Base-by-base conservation (phyloP, 2,888 invertebrate species). In the Lymantria dispar region DNA sequence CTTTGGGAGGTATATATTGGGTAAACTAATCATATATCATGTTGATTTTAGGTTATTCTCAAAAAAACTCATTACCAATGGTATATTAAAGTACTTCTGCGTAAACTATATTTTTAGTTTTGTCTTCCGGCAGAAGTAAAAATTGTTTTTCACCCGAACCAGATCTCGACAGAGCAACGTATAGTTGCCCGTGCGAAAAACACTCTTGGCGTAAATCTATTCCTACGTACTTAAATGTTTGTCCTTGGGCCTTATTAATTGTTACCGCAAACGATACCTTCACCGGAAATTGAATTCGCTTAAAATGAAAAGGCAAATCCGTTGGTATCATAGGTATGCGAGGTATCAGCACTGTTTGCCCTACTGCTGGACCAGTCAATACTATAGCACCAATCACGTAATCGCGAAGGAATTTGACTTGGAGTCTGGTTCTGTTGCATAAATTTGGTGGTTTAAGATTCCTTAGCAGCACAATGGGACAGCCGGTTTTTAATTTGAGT, bases 281-380 rank as follows among this genome's bases (percentile, higher is more conserved):
- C 37, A 57, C 14, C 0, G 56, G 53, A 52, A 58, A 57, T 48
- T 59, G 58, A 14, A 62, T 47, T 49, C 52, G 52, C 56, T 60
- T 59, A 50, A 62, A 62, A 37, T 54, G 51, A 37, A 57, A 55
- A 54, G 62, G 58, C 30, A 59, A 51, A 46, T 59, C 52, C 15
- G 39, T 59, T n/a, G 56, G 59, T 15, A 62, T 62, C 52, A 59
- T 59, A 44, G 59, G 58, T 48, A 58, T 58, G 45, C 59, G 59
- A 37, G 59, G 59, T 58, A 62, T 59, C 11, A 56, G 48, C 33
- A 56, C 55, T 30, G 47, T 52, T 50, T 56, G 43, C 43, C 60
- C 56, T 31, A 47, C 49, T 46, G 52, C 54, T 40, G 50, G 47
- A 46, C 56, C 56, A 47, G 58, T 63, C 50, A 60, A 57, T 54